Evolutionary conservation across 2,888 invertebrate genomes (phyloP), one percentile per base, ranked within the genome.

Genomic region (Plagodis pulveraria): DNA sequence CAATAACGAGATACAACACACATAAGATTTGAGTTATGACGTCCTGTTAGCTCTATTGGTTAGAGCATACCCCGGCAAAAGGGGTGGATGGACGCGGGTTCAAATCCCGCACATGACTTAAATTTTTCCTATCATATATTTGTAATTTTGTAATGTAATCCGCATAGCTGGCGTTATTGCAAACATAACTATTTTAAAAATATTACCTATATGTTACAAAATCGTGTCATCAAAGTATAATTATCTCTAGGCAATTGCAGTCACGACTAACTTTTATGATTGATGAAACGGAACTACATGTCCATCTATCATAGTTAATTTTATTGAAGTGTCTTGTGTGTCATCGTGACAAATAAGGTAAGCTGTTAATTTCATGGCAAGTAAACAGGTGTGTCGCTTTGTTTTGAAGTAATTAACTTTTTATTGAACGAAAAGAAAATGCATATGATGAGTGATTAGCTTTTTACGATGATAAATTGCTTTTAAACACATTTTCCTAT

Each of bases 291-390:
- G 56, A 71, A 71, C 74, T 83, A 84, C 85, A 80, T 84, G 84
- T 87, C 83, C 88, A 91, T 92, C 89, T 78, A 90, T 92, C 91
- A 91, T 86, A 73, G 89, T 90, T 91, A 90, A 89, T 90, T 87
- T 89, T 86, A 89, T 89, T 86, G 88, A 80, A 86, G 86, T 85
- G 84, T 87, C 88, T 76, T 79, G 65, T 83, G 80, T 83, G 81
- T 73, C 58, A 34, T 74, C 22, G 73, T 83, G 83, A 83, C 81
- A 80, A 82, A 80, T 82, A 80, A 80, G 76, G 82, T 77, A 75
- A 77, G 76, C 65, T 79, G 68, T 72, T 74, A 62, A 62, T 51
- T 66, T 65, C 67, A 59, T 63, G 67, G 69, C 78, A 44, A 79
- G 80, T 82, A 74, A 78, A 77, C 70, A 76, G 74, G 70, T 73